Base-by-base conservation (phyloP, 92 coral and sea anemone species). In the Actinernus sp. region DNA sequence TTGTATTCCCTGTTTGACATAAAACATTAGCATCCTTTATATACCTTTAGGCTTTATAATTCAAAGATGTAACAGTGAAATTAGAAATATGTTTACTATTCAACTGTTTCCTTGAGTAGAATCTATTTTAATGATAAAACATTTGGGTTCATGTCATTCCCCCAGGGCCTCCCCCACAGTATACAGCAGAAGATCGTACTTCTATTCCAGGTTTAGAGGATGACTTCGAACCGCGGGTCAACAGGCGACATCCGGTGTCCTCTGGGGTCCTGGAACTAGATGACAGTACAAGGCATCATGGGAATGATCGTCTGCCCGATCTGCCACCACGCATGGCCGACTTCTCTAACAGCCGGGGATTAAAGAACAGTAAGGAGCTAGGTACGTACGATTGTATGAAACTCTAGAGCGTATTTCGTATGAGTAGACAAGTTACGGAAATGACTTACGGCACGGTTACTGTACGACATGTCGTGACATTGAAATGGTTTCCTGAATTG, bases 101-200 rank as follows among this genome's bases (percentile, higher is more conserved):
- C n/a, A n/a, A n/a, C n/a, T n/a, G n/a, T n/a, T n/a, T n/a, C n/a
- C n/a, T n/a, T n/a, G n/a, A n/a, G n/a, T n/a, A n/a, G n/a, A n/a
- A n/a, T n/a, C n/a, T n/a, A 18, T n/a, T n/a, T n/a, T n/a, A n/a
- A n/a, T n/a, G n/a, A n/a, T n/a, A n/a, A n/a, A n/a, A n/a, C n/a
- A n/a, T 23, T 1, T 3, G 3, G 27, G 2, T 16, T 32, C 19
- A 13, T 0, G 11, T 14, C 53, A 13, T 29, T n/a, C n/a, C n/a
- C 20, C 56, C 80, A 89, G 96, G 98, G 67, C 88, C 91, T n/a
- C 99, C 97, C 47, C 99, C 99, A 56, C 92, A 87, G 79, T 95
- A 95, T 86, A 85, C 92, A 45, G 85, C 92, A 13, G 86, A 88
- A 26, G 97, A 88, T 45, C 80, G 86, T 28, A 38, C 81, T 22